Conservation (phyloP, 1,140 invertebrate species). For the Leptestheria dahalacensis region DNA sequence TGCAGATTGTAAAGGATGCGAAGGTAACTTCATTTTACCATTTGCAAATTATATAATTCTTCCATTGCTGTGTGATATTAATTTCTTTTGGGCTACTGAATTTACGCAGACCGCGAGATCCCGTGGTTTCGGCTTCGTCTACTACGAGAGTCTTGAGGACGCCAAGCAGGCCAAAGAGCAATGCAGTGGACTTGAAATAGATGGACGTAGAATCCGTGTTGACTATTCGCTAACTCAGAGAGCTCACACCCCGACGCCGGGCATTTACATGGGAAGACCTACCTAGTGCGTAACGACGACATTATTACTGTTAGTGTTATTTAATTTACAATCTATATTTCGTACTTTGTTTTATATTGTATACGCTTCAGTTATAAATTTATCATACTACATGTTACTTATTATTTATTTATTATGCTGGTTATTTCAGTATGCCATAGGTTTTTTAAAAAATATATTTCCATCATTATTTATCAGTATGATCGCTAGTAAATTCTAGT, state of each 20-base stretch:
- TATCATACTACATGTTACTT: no score
- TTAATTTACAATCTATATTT: no score
- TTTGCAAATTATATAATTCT: no score
- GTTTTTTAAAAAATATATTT: no score
- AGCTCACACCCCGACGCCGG: constrained; percentile 92
- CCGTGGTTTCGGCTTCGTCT: constrained; percentile 92
- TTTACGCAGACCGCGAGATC: constrained; percentile 76
- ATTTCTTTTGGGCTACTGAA: constrained; percentile 15
- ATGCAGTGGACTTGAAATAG: constrained; percentile 84
- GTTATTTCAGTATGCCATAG: no score
- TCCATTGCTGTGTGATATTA: background rate
- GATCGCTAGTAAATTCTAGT: background rate
- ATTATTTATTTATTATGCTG: no score
- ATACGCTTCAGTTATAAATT: no score
- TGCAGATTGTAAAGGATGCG: constrained; percentile 90
- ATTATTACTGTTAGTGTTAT: constrained; percentile 7
- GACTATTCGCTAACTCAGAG: constrained; percentile 95
- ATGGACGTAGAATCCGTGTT: constrained; percentile 80
- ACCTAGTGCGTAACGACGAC: constrained; percentile 41
- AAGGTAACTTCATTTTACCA: constrained; percentile 72
- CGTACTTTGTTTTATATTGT: no score
- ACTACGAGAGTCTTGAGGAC: constrained; percentile 77
- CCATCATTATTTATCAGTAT: background rate
- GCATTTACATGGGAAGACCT: constrained; percentile 92
- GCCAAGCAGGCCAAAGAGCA: constrained; percentile 86